Evolutionary conservation across 2,797 vertebrate genomes (phyloP).

Genomic region (Podarcis siculus): DNA sequence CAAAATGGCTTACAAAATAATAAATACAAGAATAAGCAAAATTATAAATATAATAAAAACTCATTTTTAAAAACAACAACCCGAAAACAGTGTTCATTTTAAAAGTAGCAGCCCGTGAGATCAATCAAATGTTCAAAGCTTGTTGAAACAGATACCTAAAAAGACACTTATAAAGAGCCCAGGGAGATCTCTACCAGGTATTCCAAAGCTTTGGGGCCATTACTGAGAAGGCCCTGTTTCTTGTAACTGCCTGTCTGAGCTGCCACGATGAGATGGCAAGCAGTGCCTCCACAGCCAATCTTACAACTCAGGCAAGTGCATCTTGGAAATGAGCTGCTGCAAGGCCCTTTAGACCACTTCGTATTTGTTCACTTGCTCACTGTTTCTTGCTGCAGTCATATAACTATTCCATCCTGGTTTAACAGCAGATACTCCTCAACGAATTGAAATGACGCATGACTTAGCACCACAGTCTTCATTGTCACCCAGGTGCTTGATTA

Average conservation of each 20-base stretch:
- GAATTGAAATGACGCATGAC: constrained; percentile 24
- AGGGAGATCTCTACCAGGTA: neutral
- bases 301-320: neutral
- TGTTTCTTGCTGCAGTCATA: rapidly evolving
- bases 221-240: neutral
- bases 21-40: constrained; percentile 13
- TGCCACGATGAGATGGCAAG: neutral
- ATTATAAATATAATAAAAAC: neutral
- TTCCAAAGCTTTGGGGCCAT: neutral
- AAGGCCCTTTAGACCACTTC: neutral
- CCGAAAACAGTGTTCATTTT: neutral
- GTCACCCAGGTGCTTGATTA: neutral
- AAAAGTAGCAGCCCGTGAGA: neutral
- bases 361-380: neutral
- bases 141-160: neutral
- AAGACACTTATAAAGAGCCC: neutral
- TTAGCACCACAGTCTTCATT: constrained; percentile 5
- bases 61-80: neutral
- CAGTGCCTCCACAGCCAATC: neutral
- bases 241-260: neutral
- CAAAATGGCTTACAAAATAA: neutral
- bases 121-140: neutral
- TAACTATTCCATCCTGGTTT: neutral
- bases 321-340: neutral
- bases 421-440: neutral